Evolutionary conservation across 2,113 vertebrate genomes (phyloP).

Genomic region (Sciurus niger): DNA sequence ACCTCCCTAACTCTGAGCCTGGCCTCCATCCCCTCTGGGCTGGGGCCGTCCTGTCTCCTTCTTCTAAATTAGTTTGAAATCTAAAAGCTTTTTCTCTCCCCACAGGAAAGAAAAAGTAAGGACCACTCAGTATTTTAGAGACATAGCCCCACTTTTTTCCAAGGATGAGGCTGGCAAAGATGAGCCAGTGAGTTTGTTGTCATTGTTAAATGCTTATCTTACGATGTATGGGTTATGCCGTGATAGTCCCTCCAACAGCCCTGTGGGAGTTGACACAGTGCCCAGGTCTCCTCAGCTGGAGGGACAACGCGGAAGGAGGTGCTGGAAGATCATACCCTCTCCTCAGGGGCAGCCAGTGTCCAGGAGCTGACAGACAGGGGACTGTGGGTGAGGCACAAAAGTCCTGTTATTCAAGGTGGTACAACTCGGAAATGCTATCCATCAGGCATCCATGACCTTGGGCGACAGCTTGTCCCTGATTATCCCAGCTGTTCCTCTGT

Average conservation of each 20-base stretch:
- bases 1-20: not conserved
- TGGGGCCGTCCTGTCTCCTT: not conserved
- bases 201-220: not conserved
- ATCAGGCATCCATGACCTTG: not conserved
- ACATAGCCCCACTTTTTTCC: not conserved
- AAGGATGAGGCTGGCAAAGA: not conserved
- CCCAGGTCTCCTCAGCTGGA: not conserved
- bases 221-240: not conserved
- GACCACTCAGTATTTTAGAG: not conserved
- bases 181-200: not conserved
- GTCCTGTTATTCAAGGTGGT: not conserved
- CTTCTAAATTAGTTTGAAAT: not conserved
- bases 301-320: rapidly evolving
- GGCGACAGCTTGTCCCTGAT: not conserved
- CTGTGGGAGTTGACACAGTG: not conserved
- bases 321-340: not conserved
- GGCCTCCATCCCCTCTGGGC: not conserved
- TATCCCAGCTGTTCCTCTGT: not conserved
- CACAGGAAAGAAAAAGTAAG: not conserved
- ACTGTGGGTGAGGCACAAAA: not conserved
- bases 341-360: no score
- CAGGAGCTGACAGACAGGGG: not conserved
- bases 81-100: not conserved
- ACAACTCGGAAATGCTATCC: not conserved
- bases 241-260: not conserved